These are phyloP conservation scores for Centropristis striata DNA, from an alignment of 2,113 vertebrate species.

Conservation along the genomic window DNA sequence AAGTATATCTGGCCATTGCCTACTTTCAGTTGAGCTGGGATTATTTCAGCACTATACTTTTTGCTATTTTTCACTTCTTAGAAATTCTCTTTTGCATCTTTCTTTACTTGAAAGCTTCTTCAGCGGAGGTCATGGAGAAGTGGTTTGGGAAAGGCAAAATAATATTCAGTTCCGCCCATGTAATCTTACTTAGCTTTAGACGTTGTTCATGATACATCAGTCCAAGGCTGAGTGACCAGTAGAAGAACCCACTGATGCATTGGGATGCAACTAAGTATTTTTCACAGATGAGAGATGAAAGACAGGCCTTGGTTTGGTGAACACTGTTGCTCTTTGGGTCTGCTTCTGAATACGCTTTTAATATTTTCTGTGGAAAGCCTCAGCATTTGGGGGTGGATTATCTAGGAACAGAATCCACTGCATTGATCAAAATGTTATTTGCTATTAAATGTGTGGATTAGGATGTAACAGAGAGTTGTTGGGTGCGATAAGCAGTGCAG, in stretches of 20 bases:
- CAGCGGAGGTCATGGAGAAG: constrained; percentile 19
- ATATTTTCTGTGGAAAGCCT: constrained; percentile 5
- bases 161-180: background rate
- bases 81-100: background rate
- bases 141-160: background rate
- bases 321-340: constrained; percentile 8
- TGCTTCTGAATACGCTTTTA: constrained; percentile 11
- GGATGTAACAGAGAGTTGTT: constrained; percentile 42
- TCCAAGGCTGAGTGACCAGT: constrained; percentile 19
- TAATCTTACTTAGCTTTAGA: constrained; percentile 13
- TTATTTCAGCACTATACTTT: background rate
- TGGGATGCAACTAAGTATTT: constrained; percentile 14
- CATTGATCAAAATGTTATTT: constrained; percentile 36
- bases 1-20: background rate
- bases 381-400: constrained; percentile 8
- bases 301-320: background rate
- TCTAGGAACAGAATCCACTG: constrained; percentile 25
- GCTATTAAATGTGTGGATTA: constrained; percentile 53
- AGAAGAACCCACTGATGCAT: constrained; percentile 14
- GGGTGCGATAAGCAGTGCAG: constrained; percentile 40
- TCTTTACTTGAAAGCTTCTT: constrained; percentile 21
- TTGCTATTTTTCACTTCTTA: background rate
- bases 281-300: constrained; percentile 15
- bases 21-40: background rate
- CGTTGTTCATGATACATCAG: constrained; percentile 4